These are phyloP conservation scores for Typhlomys cinereus DNA, from an alignment of 2,113 vertebrate genomes.

Conservation along the genomic window DNA sequence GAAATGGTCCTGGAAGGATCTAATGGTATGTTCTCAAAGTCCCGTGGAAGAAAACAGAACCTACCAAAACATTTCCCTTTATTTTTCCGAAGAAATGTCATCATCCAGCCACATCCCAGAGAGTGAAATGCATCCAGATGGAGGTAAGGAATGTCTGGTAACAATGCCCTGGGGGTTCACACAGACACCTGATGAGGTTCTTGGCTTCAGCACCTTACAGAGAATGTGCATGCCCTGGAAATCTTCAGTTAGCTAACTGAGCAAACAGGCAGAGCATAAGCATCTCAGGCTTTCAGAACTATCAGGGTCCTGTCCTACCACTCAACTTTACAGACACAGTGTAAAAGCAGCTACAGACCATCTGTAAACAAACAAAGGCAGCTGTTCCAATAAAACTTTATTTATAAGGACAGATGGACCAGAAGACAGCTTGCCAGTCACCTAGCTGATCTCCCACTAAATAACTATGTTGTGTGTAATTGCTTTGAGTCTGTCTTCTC, in stretches of 20 bases:
- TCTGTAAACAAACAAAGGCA: not conserved
- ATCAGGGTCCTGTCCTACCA: not conserved
- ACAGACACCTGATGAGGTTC: not conserved
- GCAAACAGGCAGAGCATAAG: not conserved
- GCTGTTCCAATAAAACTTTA: not conserved
- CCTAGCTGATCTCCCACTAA: not conserved
- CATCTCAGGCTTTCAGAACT: not conserved
- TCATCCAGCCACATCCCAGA: not conserved
- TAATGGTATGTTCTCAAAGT: not conserved
- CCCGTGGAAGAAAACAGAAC: not conserved
- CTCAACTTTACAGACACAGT: not conserved
- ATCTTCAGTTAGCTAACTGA: not conserved
- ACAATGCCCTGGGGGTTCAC: too few species aligned
- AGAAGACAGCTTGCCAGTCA: not conserved
- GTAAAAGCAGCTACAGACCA: not conserved
- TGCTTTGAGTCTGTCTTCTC: slow-evolving; percentile 12
- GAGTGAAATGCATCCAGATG: not conserved
- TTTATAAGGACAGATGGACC: not conserved
- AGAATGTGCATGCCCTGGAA: not conserved
- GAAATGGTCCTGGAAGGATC: not conserved
- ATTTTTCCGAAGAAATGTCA: not conserved
- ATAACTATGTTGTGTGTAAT: not conserved
- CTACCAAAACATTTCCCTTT: not conserved
- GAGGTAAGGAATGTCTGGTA: not conserved
- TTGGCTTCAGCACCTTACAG: not conserved